Conservation (phyloP, 2,113 vertebrate species). For the Lophura nycthemera region DNA sequence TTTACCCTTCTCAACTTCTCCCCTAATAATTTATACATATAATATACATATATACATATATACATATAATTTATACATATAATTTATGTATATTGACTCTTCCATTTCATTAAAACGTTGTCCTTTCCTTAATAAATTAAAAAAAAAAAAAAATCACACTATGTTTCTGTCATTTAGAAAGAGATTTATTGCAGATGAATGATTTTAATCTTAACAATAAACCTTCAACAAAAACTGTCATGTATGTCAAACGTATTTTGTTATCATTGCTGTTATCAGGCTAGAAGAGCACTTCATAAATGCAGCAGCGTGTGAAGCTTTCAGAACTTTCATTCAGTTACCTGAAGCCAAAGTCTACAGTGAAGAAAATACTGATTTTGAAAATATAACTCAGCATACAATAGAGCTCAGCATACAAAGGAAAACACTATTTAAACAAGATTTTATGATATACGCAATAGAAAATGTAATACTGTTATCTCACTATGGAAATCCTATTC, state of each 20-base stretch:
- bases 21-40: rapidly evolving
- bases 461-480: not conserved
- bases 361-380: not conserved
- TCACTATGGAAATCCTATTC: not conserved
- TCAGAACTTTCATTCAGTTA: not conserved
- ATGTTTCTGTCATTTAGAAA: not conserved
- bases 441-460: not conserved
- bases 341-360: not conserved
- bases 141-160: not conserved
- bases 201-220: not conserved
- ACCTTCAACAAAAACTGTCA: not conserved
- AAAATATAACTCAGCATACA: not conserved
- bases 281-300: not conserved
- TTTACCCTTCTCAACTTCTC: not conserved
- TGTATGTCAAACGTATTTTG: not conserved
- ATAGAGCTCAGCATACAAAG: not conserved
- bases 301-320: not conserved
- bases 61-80: no score
- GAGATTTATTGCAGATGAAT: not conserved
- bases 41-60: no score
- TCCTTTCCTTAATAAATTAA: not conserved
- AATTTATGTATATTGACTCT: rapidly evolving
- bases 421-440: not conserved
- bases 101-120: not conserved
- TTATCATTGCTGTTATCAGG: not conserved